Conservation (phyloP, 2,888 invertebrate species). For the Entomobrya proxima region DNA sequence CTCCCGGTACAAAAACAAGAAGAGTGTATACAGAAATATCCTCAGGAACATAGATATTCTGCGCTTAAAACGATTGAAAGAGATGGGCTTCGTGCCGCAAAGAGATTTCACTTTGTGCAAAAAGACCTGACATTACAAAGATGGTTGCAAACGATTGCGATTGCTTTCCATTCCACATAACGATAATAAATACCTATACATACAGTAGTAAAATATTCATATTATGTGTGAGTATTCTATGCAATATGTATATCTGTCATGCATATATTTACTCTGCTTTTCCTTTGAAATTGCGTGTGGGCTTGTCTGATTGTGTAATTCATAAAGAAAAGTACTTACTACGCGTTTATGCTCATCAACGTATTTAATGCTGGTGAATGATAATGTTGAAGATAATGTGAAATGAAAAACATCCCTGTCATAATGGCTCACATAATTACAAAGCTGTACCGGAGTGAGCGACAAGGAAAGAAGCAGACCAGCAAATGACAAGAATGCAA, state of each 20-base stretch:
- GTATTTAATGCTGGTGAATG: too few species aligned
- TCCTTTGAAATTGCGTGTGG: not conserved
- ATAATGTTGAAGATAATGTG: not conserved
- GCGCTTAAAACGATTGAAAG: not conserved
- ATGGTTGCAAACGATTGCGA: not conserved
- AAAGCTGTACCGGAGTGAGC: not conserved
- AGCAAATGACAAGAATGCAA: not conserved
- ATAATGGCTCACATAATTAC: conserved; percentile 21
- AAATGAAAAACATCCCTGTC: not conserved
- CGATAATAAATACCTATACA: not conserved
- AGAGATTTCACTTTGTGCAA: not conserved
- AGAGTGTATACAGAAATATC: not conserved
- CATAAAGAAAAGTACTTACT: not conserved
- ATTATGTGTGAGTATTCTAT: too few species aligned
- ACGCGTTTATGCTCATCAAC: too few species aligned
- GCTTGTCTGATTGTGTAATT: not conserved
- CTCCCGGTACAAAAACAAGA: conserved; percentile 8
- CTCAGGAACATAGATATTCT: not conserved
- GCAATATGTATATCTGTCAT: not conserved
- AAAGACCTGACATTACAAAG: not conserved
- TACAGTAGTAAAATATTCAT: too few species aligned
- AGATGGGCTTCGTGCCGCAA: not conserved
- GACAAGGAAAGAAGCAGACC: not conserved
- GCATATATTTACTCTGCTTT: not conserved
- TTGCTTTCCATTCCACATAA: not conserved